These are phyloP conservation scores for rat (Rattus norvegicus) DNA, from an alignment of 2,113 vertebrate species.

Conservation along the genomic window GRCr8 NC_086039.1:131641501-131642000, in stretches of 20 bases:
- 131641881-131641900: not conserved
- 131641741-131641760: not conserved
- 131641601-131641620: conserved; percentile 65
- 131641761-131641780: conserved; percentile 35
- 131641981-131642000: not conserved
- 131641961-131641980: not conserved
- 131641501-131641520: conserved; percentile 64
- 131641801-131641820: conserved; percentile 9
- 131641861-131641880: conserved; percentile 55
- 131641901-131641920: not conserved
- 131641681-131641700: conserved; percentile 65
- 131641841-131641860: conserved; percentile 61
- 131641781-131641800: conserved; percentile 57
- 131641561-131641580: conserved; percentile 73
- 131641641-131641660: conserved; percentile 54
- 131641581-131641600: conserved; percentile 71
- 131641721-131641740: conserved; percentile 60
- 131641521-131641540: conserved; percentile 55
- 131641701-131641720: conserved; percentile 56
- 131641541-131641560: conserved; percentile 73
- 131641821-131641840: not conserved
- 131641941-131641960: not conserved
- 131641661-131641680: conserved; percentile 62
- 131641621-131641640: conserved; percentile 52
- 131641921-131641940: not conserved